A percentile compares a stretch with the other conserved stretches of the same genome.
Conservation (phyloP, 2,113 vertebrate genomes). For the Chlamydotis undulata region DNA sequence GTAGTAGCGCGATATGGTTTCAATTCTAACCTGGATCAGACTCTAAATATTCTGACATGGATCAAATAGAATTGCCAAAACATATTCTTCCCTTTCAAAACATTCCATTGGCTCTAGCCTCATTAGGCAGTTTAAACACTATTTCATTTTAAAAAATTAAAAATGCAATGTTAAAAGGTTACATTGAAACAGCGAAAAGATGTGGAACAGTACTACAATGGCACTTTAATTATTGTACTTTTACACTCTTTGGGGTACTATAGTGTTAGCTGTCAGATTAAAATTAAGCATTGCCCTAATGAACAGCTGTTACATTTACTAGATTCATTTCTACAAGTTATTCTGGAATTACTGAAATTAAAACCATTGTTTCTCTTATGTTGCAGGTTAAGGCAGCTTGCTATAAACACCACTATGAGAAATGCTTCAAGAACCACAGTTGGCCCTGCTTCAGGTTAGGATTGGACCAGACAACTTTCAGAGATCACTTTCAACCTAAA, state of each 20-base stretch:
- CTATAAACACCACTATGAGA: not conserved
- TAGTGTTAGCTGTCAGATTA: not conserved
- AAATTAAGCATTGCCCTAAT: not conserved
- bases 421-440: not conserved
- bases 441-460: not conserved
- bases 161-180: slow-evolving; percentile 23
- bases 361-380: slow-evolving; percentile 4
- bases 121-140: not conserved
- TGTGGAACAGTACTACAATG: not conserved
- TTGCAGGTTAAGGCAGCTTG: not conserved
- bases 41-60: slow-evolving; percentile 57
- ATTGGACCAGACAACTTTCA: not conserved
- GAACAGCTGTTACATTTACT: not conserved
- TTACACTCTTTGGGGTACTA: not conserved
- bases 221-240: not conserved
- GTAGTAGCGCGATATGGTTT: slow-evolving; percentile 62
- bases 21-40: slow-evolving; percentile 67
- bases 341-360: not conserved
- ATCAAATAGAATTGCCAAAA: slow-evolving; percentile 53
- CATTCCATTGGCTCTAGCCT: slow-evolving; percentile 28
- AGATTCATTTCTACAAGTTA: not conserved
- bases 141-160: slow-evolving; percentile 26
- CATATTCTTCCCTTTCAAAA: slow-evolving; percentile 62
- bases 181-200: not conserved
- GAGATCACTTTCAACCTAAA: not conserved